A percentile compares a stretch with the other conserved stretches of the same genome.
Conservation (phyloP, 2,888 invertebrate genomes). For the Chesias legatella region DNA sequence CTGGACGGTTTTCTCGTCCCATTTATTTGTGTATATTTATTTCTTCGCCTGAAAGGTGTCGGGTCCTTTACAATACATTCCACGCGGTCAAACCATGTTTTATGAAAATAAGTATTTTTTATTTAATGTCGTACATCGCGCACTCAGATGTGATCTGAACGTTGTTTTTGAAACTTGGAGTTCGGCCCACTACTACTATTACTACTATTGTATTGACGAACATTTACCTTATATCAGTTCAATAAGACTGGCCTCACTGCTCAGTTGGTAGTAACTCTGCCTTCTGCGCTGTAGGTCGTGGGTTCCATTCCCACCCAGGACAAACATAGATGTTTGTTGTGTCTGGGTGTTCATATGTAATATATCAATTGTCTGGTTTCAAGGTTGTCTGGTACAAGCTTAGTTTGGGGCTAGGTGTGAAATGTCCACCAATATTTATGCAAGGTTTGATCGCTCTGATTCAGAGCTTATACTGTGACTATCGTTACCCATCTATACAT, state of each 20-base stretch:
- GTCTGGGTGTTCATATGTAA: too few species aligned
- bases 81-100: slow-evolving; percentile 75
- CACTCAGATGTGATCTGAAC: slow-evolving; percentile 70
- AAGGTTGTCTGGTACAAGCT: too few species aligned
- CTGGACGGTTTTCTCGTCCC: slow-evolving; percentile 37
- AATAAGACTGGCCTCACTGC: too few species aligned
- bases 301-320: too few species aligned
- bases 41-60: slow-evolving; percentile 77
- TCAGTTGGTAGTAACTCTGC: too few species aligned
- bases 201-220: slow-evolving; percentile 4
- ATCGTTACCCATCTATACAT: slow-evolving; percentile 68
- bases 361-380: too few species aligned
- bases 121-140: slow-evolving; percentile 25
- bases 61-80: slow-evolving; percentile 75
- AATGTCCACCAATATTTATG: too few species aligned
- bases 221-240: slow-evolving; percentile 20
- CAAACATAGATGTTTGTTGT: too few species aligned
- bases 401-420: too few species aligned
- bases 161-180: slow-evolving; percentile 59
- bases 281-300: too few species aligned
- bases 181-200: slow-evolving; percentile 31
- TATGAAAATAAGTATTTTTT: slow-evolving; percentile 32
- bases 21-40: slow-evolving; percentile 51
- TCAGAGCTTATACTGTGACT: slow-evolving; percentile 69
- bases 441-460: slow-evolving; percentile 48